phyloP scores from a whole-genome alignment of 2,113 vertebrate genomes.

The Ageneiosus marmoratus region DNA sequence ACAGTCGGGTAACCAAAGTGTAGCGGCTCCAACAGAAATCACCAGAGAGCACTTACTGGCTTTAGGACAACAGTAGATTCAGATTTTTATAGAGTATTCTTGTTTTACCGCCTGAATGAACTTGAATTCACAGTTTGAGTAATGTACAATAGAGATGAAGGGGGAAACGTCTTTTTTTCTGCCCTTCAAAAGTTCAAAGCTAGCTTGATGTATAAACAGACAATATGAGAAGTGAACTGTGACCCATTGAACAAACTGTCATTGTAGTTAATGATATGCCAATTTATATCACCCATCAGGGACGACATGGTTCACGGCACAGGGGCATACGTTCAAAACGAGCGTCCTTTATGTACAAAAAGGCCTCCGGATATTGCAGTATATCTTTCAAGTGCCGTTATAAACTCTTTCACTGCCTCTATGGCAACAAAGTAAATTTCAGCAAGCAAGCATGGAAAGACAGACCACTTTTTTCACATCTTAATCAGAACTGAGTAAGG shows the following conservation, averaged over 20 bases:
- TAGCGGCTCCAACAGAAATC: not conserved
- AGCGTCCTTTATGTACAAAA: not conserved
- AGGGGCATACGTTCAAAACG: not conserved
- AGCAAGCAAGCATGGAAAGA: not conserved
- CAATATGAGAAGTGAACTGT: not conserved
- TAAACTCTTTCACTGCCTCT: not conserved
- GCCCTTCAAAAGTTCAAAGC: slow-evolving; percentile 9
- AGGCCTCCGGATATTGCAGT: not conserved
- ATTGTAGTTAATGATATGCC: slow-evolving; percentile 6
- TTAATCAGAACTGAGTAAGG: not conserved
- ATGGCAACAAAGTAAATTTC: not conserved
- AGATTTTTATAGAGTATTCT: not conserved
- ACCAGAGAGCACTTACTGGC: not conserved
- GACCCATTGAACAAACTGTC: not conserved
- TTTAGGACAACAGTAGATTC: not conserved
- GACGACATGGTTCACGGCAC: not conserved
- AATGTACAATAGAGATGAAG: not conserved
- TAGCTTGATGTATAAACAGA: slow-evolving; percentile 3
- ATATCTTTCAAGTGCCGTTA: slow-evolving; percentile 9
- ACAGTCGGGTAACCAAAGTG: not conserved
- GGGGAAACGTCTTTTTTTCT: not conserved
- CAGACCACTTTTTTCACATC: not conserved
- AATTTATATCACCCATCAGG: not conserved
- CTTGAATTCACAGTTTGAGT: not conserved
- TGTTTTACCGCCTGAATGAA: not conserved